Base-by-base conservation (phyloP, 2,888 invertebrate genomes). In the Schizaphis graminum region DNA sequence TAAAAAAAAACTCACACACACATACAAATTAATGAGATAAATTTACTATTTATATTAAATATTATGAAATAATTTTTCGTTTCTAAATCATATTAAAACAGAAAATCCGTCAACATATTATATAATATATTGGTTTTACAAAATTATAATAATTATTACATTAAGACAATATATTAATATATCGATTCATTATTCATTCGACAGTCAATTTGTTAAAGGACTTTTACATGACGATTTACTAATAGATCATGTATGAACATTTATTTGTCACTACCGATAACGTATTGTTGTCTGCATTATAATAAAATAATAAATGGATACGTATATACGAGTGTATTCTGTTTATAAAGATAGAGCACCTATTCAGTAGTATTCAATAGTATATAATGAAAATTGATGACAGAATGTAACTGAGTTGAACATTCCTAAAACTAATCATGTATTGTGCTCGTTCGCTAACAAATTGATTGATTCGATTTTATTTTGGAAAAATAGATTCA, bases 241-340 rank as follows among this genome's bases (percentile, higher is more conserved):
- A 77, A 77, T 35, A 77, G 77, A 35, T 35, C 77, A 77, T 77
- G 21, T 35, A 77, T 35, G 77, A 7, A 35, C 77, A 77, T 35
- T 21, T 77, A 77, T 77, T 77, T 77, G 35, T 77, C 77, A 77
- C 77, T 77, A 77, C 21, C 35, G 21, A 77, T 41, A 35, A 77
- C 35, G 35, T 35, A 77, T 77, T 77, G 35, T 77, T 77, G 77
- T 77, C 21, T 77, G 77, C 21, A 77, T 77, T 77, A 77, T 77
- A 77, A 77, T 67, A 67, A 67, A 67, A 67, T 67, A 67, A 67
- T 77, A 77, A 77, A 77, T 77, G 77, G 35, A 77, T 77, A 77
- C 77, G 35, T 77, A 21, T 35, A 47, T 47, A 77, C 77, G 35
- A 21, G 21, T 35, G 67, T 77, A 77, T 77, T 77, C 21, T 77